Base-by-base conservation (phyloP, 2,888 invertebrate species). In the Drosophila neotestacea region DNA sequence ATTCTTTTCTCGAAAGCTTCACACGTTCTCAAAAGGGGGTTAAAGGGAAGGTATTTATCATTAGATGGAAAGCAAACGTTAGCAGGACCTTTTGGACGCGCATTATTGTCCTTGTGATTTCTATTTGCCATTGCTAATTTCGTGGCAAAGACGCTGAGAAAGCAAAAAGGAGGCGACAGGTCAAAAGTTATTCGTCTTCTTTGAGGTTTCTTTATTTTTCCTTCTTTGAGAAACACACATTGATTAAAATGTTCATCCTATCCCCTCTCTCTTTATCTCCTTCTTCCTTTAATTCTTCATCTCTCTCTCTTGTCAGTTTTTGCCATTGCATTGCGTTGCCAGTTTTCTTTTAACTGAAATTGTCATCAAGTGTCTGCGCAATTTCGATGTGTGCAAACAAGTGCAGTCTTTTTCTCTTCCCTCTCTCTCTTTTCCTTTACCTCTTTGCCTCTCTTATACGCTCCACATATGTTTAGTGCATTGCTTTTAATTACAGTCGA, bases 351-450 rank as follows among this genome's bases (percentile, higher is more conserved):
- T 83, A 85, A 88, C 88, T 85, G 81, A 86, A 85, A 83, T 83
- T 85, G 85, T 85, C 85, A 81, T 85, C 86, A 88, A 85, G 84
- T 85, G 84, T 85, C 84, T 82, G 75, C 65, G 76, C 83, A 78
- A 85, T 87, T 87, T 87, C 78, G 85, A 77, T 84, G 88, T 87
- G 84, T 87, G 84, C 88, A 84, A 84, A 84, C 84, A 84, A 87
- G 76, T 87, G 76, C 78, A 61, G 56, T 61, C 28, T 10, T 28
- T 5, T 32, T 68, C 34, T 27, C 10, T 30, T 6, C 38, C 7
- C 30, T 6, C 39, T 28, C 10, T 30, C 0, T 30, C 22, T 7
- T 36, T 6, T 13, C 39, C 16, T 28, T 9, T n/a, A 36, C 30
- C 10, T 30, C 1, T 30, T 11, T 6, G 32, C 7, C 6, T 10